These are phyloP conservation scores for Heliocidaris tuberculata DNA, from an alignment of 35 echinoderm and acorn worm species.

Conservation along the genomic window DNA sequence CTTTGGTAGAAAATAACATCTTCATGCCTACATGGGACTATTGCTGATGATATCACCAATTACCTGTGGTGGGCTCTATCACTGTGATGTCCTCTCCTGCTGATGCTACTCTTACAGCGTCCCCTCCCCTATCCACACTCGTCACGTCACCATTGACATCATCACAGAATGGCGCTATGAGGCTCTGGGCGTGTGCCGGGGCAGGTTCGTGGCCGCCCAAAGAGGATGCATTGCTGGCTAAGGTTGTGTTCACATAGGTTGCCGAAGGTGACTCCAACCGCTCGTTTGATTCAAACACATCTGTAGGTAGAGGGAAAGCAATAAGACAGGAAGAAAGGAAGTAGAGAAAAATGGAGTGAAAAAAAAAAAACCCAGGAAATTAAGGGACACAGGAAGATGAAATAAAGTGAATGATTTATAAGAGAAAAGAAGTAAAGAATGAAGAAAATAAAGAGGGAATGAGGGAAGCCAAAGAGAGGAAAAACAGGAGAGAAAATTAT, in stretches of 20 bases:
- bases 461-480: not conserved
- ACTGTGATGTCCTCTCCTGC: slow-evolving; percentile 24
- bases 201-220: slow-evolving; percentile 37
- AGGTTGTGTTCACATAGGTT: not conserved
- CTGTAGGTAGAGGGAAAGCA: not conserved
- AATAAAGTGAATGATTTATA: too few species aligned
- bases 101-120: not conserved
- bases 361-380: too few species aligned
- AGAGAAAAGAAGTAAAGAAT: not conserved
- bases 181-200: slow-evolving; percentile 22
- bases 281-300: slow-evolving; percentile 36
- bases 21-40: not conserved
- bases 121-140: not conserved
- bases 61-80: slow-evolving; percentile 40
- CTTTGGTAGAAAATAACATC: not conserved
- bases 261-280: not conserved
- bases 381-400: too few species aligned
- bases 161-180: not conserved
- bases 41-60: slow-evolving; percentile 1
- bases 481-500: not conserved
- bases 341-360: not conserved
- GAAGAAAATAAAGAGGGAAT: not conserved
- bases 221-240: not conserved
- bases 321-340: not conserved
- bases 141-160: slow-evolving; percentile 27